These are phyloP conservation scores for Podarcis siculus DNA, from an alignment of 2,797 vertebrate species.

Conservation along the genomic window DNA sequence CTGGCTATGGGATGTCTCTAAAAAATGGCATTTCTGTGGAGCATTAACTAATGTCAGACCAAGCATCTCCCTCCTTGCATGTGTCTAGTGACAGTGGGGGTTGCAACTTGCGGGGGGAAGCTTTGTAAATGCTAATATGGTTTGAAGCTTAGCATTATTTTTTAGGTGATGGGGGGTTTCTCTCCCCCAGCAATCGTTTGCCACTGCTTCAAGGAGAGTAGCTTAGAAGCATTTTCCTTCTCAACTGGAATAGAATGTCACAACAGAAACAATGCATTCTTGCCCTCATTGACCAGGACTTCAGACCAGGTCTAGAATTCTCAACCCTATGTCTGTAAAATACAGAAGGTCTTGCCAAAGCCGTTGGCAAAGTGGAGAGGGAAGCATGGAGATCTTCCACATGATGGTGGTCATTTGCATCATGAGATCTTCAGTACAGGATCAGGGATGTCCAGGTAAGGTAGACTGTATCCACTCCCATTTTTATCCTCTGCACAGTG, in stretches of 20 bases:
- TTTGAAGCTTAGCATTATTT: no score
- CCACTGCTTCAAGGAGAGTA: no score
- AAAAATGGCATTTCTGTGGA: neutral
- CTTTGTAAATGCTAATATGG: no score
- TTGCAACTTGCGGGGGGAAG: no score
- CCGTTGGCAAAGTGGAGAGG: neutral
- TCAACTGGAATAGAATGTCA: no score
- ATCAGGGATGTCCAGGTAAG: neutral
- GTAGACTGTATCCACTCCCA: neutral
- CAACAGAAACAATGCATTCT: no score
- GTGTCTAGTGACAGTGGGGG: no score
- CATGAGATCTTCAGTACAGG: neutral
- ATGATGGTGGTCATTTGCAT: neutral
- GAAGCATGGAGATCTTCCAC: neutral
- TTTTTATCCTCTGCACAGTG: neutral
- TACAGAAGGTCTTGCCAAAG: neutral
- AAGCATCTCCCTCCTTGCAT: neutral
- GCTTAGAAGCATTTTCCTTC: no score
- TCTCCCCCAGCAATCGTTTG: no score
- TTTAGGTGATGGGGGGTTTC: no score
- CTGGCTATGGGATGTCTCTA: neutral
- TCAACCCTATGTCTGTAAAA: neutral
- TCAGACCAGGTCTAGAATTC: no score
- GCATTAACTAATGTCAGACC: neutral
- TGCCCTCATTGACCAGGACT: no score